phyloP scores from a whole-genome alignment of 1,140 invertebrate genomes.

The Maniola jurtina region DNA sequence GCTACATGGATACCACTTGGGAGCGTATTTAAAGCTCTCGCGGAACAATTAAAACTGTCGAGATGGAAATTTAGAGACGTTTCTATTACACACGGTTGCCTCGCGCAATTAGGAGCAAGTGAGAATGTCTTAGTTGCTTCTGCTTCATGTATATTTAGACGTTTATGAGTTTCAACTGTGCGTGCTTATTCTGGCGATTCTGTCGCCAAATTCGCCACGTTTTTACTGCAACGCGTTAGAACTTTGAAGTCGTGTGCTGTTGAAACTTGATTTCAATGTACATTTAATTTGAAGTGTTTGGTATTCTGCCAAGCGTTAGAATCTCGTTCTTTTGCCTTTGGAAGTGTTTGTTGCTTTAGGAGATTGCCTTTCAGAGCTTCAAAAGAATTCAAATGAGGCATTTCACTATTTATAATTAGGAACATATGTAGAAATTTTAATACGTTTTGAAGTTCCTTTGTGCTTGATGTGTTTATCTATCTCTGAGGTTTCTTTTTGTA shows the following conservation, averaged over 20 bases:
- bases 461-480: neutral
- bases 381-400: slow-evolving; percentile 11
- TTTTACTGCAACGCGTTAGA: slow-evolving; percentile 26
- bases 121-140: slow-evolving; percentile 42
- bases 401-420: slow-evolving; percentile 1
- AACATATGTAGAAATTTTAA: neutral
- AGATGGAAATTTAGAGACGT: slow-evolving; percentile 58
- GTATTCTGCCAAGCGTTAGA: slow-evolving; percentile 26
- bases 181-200: slow-evolving; percentile 27
- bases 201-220: slow-evolving; percentile 34
- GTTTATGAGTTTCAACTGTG: slow-evolving; percentile 41
- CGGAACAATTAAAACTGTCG: slow-evolving; percentile 66
- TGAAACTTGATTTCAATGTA: slow-evolving; percentile 27
- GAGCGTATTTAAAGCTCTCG: slow-evolving; percentile 58
- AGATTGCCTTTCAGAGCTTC: slow-evolving; percentile 19
- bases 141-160: slow-evolving; percentile 55
- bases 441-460: slow-evolving; percentile 3
- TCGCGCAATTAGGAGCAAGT: slow-evolving; percentile 50
- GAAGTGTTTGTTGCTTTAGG: slow-evolving; percentile 21
- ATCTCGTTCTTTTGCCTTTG: slow-evolving; percentile 16
- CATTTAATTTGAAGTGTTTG: slow-evolving; percentile 25
- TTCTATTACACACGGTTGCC: slow-evolving; percentile 54
- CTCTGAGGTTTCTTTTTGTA: neutral
- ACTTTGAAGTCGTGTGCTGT: slow-evolving; percentile 24
- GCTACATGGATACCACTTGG: slow-evolving; percentile 52